Conservation (phyloP, 37 sponge, comb jelly and placozoan genomes). For the Beroe forskalii region DNA sequence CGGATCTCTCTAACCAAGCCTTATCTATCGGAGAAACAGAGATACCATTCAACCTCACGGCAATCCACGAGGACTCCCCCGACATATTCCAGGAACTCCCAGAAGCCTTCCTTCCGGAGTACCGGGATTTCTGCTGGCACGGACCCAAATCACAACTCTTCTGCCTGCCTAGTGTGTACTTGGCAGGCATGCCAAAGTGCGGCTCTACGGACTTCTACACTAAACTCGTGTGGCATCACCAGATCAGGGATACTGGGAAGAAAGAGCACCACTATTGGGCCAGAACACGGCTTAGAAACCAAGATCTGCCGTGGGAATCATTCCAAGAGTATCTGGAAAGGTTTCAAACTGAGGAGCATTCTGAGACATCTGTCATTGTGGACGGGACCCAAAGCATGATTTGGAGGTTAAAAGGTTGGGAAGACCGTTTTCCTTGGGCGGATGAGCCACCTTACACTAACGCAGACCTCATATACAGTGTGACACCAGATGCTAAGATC, state of each 20-base stretch:
- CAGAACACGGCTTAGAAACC: neutral
- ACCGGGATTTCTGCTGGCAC: neutral
- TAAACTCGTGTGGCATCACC: slow-evolving; percentile 4
- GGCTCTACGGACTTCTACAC: too few relatives aligned
- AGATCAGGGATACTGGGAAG: neutral
- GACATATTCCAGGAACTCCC: neutral
- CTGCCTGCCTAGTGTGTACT: slow-evolving; percentile 16
- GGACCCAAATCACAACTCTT: neutral
- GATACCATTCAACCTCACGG: too few relatives aligned
- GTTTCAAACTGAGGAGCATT: too few relatives aligned
- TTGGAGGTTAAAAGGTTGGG: neutral
- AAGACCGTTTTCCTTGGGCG: neutral
- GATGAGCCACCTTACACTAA: too few relatives aligned
- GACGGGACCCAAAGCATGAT: slow-evolving; percentile 32
- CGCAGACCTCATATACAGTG: too few relatives aligned
- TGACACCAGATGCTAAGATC: slow-evolving; percentile 11
- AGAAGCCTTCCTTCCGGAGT: neutral
- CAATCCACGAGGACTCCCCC: slow-evolving; percentile 13
- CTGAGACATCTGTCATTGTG: neutral
- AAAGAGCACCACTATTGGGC: slow-evolving; percentile 46
- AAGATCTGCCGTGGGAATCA: too few relatives aligned
- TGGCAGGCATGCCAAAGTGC: too few relatives aligned
- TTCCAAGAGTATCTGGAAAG: too few relatives aligned
- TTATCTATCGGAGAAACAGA: too few relatives aligned
- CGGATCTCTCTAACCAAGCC: too few relatives aligned